Evolutionary conservation across 2,888 invertebrate species (phyloP).

Genomic region (Sarcophaga variegata): DNA sequence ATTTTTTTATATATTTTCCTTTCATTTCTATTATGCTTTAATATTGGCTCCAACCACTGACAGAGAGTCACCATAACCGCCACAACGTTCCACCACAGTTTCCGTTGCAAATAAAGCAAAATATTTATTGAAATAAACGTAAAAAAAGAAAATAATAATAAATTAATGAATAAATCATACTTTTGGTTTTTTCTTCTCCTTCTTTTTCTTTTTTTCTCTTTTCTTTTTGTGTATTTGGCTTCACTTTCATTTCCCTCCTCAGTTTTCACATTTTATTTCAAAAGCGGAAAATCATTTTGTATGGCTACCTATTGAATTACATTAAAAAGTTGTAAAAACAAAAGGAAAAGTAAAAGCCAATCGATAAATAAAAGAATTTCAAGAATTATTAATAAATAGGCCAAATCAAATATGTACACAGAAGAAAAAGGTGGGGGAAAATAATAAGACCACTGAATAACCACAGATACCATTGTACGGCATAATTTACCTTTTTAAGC

Average conservation of each 20-base stretch:
- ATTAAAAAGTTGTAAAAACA: neutral
- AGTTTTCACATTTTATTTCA: too few relatives aligned
- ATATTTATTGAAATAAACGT: neutral
- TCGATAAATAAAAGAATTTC: neutral
- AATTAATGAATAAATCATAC: conserved; percentile 34
- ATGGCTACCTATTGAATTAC: neutral
- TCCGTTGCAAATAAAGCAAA: neutral
- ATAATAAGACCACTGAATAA: too few relatives aligned
- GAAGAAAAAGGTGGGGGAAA: neutral
- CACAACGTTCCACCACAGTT: conserved; percentile 3
- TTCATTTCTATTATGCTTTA: neutral
- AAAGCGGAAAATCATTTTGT: conserved; percentile 36
- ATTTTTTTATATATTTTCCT: neutral
- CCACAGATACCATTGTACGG: too few relatives aligned
- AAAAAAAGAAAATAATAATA: neutral
- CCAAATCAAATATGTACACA: neutral
- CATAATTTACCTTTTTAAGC: too few relatives aligned
- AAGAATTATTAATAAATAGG: too few relatives aligned
- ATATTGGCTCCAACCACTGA: neutral
- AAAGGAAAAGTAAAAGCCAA: neutral
- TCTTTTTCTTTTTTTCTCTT: neutral
- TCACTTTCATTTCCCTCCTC: too few relatives aligned
- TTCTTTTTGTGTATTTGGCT: neutral
- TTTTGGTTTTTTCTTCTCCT: neutral
- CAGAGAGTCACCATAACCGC: neutral